Percentiles rank a stretch among this genome's conserved stretches.
These are phyloP conservation scores for Cataglyphis livida DNA, from an alignment of 2,888 invertebrate species.

Conservation along the genomic window DNA sequence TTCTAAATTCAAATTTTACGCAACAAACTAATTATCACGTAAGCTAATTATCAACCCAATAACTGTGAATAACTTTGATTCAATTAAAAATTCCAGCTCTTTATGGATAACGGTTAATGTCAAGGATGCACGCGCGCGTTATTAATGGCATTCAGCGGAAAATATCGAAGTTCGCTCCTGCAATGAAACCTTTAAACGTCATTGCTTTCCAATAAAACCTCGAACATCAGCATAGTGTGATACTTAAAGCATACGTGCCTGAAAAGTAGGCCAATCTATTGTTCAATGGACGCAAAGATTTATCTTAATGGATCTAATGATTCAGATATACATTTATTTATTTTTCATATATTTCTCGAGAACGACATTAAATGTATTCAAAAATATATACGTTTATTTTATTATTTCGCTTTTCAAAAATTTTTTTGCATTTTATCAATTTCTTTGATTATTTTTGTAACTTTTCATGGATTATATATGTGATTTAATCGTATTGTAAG, in stretches of 20 bases:
- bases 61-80: constrained; percentile 7
- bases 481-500: background rate
- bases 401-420: no score
- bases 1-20: background rate
- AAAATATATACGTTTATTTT: background rate
- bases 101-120: constrained; percentile 56
- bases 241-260: background rate
- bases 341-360: background rate
- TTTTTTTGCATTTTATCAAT: background rate
- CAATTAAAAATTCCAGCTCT: constrained; percentile 13
- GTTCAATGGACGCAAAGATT: constrained; percentile 2
- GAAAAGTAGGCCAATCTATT: constrained; percentile 38
- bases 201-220: constrained; percentile 51
- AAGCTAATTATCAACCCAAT: background rate
- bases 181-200: constrained; percentile 37
- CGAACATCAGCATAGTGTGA: background rate
- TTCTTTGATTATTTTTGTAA: background rate
- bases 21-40: background rate
- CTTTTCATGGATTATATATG: background rate
- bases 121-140: constrained; percentile 54
- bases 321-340: background rate
- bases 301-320: constrained; percentile 12
- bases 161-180: constrained; percentile 63
- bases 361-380: no score
- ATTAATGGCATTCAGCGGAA: constrained; percentile 38